Evolutionary conservation across 2,113 vertebrate genomes (phyloP).

Genomic region (Orycteropus afer): DNA sequence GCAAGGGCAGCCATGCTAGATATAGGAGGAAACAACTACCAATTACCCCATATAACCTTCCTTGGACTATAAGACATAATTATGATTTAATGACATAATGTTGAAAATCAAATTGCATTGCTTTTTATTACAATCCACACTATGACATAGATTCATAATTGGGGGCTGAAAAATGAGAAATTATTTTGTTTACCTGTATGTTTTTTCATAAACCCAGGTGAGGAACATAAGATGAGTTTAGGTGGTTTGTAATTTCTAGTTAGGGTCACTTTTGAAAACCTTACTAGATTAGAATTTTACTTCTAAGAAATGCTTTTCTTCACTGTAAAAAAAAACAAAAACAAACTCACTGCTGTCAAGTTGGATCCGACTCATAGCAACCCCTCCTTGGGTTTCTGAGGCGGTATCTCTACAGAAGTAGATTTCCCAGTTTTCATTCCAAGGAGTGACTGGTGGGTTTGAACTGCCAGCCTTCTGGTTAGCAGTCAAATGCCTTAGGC

Average conservation of each 20-base stretch:
- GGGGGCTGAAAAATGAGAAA: not conserved
- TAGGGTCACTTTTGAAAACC: not conserved
- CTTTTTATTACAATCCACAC: not conserved
- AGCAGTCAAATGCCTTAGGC: too few relatives aligned
- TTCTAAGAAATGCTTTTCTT: not conserved
- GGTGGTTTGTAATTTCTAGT: not conserved
- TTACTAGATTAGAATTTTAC: not conserved
- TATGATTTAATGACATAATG: slow-evolving; percentile 28
- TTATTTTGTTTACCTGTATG: not conserved
- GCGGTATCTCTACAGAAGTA: too few relatives aligned
- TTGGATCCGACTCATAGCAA: too few relatives aligned
- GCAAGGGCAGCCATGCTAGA: not conserved
- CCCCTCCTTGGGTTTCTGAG: too few relatives aligned
- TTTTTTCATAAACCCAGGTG: not conserved
- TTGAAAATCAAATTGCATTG: slow-evolving; percentile 42
- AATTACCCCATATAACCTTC: not conserved
- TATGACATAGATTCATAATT: not conserved
- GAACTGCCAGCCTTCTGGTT: too few relatives aligned
- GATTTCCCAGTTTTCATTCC: too few relatives aligned
- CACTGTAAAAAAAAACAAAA: too few relatives aligned
- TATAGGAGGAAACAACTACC: not conserved
- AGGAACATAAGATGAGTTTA: not conserved
- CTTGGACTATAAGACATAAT: not conserved
- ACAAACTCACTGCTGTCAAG: too few relatives aligned
- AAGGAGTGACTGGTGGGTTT: too few relatives aligned